Conservation (phyloP, 2,888 invertebrate genomes). For the Meandrusa payeni region DNA sequence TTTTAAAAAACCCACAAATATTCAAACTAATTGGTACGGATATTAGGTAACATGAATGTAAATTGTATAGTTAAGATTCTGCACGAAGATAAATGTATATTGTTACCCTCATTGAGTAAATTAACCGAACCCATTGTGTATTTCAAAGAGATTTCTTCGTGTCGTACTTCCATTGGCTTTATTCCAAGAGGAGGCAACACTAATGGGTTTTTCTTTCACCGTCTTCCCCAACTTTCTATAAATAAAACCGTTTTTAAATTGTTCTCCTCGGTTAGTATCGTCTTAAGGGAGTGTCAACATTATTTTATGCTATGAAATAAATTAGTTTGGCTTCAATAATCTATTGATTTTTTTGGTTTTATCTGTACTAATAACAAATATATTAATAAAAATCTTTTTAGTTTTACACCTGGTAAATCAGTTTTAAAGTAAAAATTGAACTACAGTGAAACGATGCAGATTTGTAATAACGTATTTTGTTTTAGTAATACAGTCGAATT, state of each 20-base stretch:
- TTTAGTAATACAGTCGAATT: no score
- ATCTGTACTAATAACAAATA: no score
- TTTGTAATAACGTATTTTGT: no score
- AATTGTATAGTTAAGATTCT: no score
- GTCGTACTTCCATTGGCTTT: conserved; percentile 18
- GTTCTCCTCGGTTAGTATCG: not conserved
- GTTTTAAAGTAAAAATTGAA: not conserved
- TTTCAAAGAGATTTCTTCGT: conserved; percentile 19
- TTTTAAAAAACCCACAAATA: no score
- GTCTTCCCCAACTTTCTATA: conserved; percentile 9
- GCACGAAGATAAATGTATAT: no score
- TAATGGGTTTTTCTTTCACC: conserved; percentile 14
- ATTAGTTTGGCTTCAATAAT: no score
- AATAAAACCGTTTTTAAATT: conserved; percentile 10
- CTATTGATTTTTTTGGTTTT: no score
- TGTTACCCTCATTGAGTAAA: conserved; percentile 19
- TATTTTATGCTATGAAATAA: no score
- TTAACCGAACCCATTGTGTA: conserved; percentile 14
- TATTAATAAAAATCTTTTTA: not conserved
- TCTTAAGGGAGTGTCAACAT: no score
- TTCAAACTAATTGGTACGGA: no score
- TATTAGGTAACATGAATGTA: no score
- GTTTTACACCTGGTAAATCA: not conserved
- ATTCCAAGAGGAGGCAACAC: conserved; percentile 19
- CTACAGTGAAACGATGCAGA: not conserved